A percentile compares a stretch with the other conserved stretches of the same genome.
phyloP scores from a whole-genome alignment of 2,113 vertebrate species.

The Brachionichthys hirsutus region DNA sequence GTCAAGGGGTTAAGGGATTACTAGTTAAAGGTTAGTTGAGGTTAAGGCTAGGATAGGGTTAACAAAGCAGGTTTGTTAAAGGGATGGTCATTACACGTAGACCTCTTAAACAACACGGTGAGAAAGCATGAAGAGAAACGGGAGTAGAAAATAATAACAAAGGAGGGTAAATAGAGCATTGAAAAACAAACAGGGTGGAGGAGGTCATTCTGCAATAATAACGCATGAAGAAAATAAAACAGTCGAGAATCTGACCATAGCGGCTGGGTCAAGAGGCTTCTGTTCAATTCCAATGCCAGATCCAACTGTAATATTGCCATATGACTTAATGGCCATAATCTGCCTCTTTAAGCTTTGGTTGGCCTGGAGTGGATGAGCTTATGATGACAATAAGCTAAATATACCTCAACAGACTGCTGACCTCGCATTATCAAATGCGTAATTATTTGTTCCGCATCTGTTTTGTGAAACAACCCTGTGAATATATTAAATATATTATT shows the following conservation, averaged over 20 bases:
- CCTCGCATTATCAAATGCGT: slow-evolving; percentile 45
- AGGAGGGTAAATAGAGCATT: not conserved
- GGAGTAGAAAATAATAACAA: not conserved
- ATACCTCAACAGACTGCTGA: slow-evolving; percentile 50
- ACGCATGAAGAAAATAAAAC: slow-evolving; percentile 17
- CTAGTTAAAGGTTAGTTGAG: slow-evolving; percentile 77
- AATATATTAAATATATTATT: slow-evolving; percentile 57
- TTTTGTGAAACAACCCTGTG: slow-evolving; percentile 51
- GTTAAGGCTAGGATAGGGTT: slow-evolving; percentile 71
- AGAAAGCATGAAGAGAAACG: slow-evolving; percentile 26
- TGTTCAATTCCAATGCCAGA: slow-evolving; percentile 51
- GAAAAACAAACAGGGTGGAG: not conserved
- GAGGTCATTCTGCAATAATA: not conserved
- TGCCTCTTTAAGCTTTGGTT: slow-evolving; percentile 54
- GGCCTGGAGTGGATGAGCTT: slow-evolving; percentile 62
- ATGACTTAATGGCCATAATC: slow-evolving; percentile 51
- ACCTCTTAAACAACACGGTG: slow-evolving; percentile 16
- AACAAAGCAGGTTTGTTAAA: slow-evolving; percentile 80
- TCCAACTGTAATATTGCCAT: slow-evolving; percentile 54
- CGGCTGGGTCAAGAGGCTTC: not conserved
- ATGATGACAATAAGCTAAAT: slow-evolving; percentile 66
- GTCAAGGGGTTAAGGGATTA: slow-evolving; percentile 55
- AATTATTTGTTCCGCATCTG: slow-evolving; percentile 59
- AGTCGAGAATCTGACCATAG: not conserved
- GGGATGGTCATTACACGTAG: slow-evolving; percentile 19